These are phyloP conservation scores for Heliocidaris tuberculata DNA, from an alignment of 35 echinoderm and acorn worm species.

Conservation along the genomic window DNA sequence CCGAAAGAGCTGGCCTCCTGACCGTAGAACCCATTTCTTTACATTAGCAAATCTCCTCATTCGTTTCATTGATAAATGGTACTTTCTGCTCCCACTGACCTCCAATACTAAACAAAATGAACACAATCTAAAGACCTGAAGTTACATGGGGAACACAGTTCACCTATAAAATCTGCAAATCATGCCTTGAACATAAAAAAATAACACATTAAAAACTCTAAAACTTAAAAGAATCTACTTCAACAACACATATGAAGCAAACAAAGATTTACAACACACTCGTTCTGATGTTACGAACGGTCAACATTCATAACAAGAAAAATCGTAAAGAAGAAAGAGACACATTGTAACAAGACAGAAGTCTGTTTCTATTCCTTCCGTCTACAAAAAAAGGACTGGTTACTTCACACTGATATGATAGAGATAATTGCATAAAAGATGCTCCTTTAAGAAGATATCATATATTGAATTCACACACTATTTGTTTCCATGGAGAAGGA, in stretches of 20 bases:
- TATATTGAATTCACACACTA: conserved; percentile 12
- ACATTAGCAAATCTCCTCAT: neutral
- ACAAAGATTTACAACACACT: neutral
- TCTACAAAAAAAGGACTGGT: neutral
- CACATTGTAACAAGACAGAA: neutral
- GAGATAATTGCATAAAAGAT: conserved; percentile 3
- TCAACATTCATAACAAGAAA: neutral
- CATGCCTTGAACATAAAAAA: neutral
- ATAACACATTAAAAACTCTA: neutral
- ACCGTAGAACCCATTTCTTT: neutral
- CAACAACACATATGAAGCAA: neutral
- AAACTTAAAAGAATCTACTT: neutral
- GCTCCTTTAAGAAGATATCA: neutral
- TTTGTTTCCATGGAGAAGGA: neutral
- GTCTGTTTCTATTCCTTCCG: neutral
- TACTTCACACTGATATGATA: neutral
- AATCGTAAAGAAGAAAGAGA: neutral
- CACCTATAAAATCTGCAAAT: neutral
- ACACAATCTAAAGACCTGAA: neutral
- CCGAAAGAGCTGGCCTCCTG: neutral
- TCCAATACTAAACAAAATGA: neutral
- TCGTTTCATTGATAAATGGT: neutral
- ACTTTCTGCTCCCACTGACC: neutral
- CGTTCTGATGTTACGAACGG: neutral
- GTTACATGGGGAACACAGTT: neutral